Base-by-base conservation (phyloP, 2,113 vertebrate species). In the Python bivittatus region DNA sequence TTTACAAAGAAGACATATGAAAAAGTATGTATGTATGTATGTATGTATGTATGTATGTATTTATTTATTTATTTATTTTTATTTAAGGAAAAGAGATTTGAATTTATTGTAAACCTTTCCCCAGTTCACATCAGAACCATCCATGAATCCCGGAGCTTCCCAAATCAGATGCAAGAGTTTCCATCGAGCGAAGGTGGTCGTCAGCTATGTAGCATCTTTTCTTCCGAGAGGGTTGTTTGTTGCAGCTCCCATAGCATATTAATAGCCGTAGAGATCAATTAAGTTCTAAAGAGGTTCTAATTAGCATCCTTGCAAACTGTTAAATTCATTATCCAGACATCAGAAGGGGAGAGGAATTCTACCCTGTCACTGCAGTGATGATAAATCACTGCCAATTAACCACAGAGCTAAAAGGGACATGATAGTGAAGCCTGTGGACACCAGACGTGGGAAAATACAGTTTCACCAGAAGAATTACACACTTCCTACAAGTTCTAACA, bases 351-450 rank as follows among this genome's bases (percentile, higher is more conserved):
- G 44, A 88, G 94, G n/a, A 87, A 92, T 83, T 2, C 72, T 94
- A 84, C 87, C 42, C 8, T 93, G 94, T 86, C 91, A 94, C 89
- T 94, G 92, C 93, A 94, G 68, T 58, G 68, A 88, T 92, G 95
- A 92, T 84, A 89, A 93, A 93, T 94, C 94, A 93, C 0, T 83
- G 92, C 68, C 89, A 91, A 93, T 93, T 91, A 91, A 94, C 94
- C 5, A 92, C 61, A 72, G 86, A 94, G 95, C 93, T 93, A 44
- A 68, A 95, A 91, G 90, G 95, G 29, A 57, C 86, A 88, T 52
- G 90, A 92, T 86, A 48, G 42, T 84, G 22, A 56, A 84, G 58
- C 58, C 88, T 60, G 25, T 86, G 52, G 38, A 79, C 91, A 60
- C 27, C 93, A 93, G 25, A 25, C 52, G 91, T 92, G 92, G 90